phyloP scores from a whole-genome alignment of 2,113 vertebrate genomes.

The Sceloporus undulatus region DNA sequence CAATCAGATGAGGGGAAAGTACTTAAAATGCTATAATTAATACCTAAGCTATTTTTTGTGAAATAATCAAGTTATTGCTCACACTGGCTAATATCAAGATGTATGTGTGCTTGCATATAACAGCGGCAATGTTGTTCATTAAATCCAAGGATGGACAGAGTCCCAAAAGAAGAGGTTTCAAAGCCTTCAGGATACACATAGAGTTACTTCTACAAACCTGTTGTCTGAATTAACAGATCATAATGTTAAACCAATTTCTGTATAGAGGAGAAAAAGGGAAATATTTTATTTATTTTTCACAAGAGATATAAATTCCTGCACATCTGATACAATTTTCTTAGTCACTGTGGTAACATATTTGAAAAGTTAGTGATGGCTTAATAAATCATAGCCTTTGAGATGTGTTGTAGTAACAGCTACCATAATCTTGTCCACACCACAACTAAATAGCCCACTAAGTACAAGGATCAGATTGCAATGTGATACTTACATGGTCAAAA shows the following conservation, averaged over 20 bases:
- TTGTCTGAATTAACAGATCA: not conserved
- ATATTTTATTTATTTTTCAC: not conserved
- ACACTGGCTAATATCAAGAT: slow-evolving; percentile 36
- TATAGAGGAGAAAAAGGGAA: not conserved
- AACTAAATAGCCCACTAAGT: not conserved
- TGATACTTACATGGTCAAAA: not conserved
- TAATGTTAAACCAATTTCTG: not conserved
- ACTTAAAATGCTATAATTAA: not conserved
- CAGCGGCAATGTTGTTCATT: not conserved
- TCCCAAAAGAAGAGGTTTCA: not conserved
- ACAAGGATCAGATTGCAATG: not conserved
- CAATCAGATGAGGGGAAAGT: slow-evolving; percentile 31
- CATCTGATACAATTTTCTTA: not conserved
- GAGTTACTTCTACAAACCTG: not conserved
- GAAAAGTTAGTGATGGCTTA: not conserved
- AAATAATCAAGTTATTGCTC: slow-evolving; percentile 15
- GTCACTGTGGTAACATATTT: not conserved
- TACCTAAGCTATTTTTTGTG: not conserved
- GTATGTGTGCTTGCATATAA: not conserved
- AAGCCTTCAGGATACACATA: not conserved
- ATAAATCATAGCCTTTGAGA: not conserved
- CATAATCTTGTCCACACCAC: not conserved
- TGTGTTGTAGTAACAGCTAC: not conserved
- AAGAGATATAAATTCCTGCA: not conserved
- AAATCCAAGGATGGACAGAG: not conserved